Base-by-base conservation (phyloP, 2,888 invertebrate genomes). In the Andricus curvator region DNA sequence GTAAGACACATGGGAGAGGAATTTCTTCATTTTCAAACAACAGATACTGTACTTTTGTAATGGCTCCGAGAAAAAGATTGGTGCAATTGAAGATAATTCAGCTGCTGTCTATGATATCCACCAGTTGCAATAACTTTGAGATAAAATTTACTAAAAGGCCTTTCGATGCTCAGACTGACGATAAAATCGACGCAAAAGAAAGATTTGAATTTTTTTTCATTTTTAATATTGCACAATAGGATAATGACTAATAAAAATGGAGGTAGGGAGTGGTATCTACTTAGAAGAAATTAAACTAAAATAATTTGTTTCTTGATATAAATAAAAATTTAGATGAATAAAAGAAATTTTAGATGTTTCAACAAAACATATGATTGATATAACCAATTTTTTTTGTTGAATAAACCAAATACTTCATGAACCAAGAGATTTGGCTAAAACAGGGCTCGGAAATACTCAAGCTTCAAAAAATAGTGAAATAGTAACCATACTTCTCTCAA, bases 111-210 rank as follows among this genome's bases (percentile, higher is more conserved):
- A 37, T n/a, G 67, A 67, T 67, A 67, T 67, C 37, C 41, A 41
- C 37, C n/a, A 37, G 20, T n/a, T 67, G 67, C 37, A 67, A 67
- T 67, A 67, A 41, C 41, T 67, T 67, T 22, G 67, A 37, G 67
- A 37, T 41, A 67, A 67, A 41, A 37, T 67, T 67, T n/a, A 67
- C 41, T 67, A 41, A 67, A 37, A 67, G 67, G 22, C 67, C 37
- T 22, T 67, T 41, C n/a, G 1, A 67, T 41, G 41, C 22, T 22
- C 33, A 37, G 17, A n/a, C 3, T n/a, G 13, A 41, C 17, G 67
- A 67, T 67, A 41, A 67, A 41, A 67, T 67, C 67, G 15, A 67
- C 41, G n/a, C 67, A 41, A 67, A 67, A 41, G 67, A 67, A 67
- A 67, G 37, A 67, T 41, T 41, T 67, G 41, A 67, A 67, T 67